A percentile compares a stretch with the other conserved stretches of the same genome.
Evolutionary conservation across 2,888 invertebrate genomes (phyloP).

Genomic region (Eugnorisma glareosa): DNA sequence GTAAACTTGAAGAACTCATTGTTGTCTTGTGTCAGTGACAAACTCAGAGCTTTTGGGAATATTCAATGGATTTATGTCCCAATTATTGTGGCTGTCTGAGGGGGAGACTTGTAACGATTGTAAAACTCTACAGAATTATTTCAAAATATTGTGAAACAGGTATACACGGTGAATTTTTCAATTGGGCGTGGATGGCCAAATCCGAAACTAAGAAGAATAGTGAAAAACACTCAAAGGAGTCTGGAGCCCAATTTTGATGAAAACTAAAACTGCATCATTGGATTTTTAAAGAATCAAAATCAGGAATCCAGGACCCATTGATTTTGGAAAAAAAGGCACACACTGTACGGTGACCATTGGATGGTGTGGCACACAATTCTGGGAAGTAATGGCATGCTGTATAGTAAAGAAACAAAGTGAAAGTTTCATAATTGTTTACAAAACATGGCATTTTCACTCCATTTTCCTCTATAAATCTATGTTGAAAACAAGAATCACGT

Average conservation of each 20-base stretch:
- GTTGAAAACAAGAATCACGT: conserved; percentile 39
- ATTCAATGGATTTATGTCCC: background rate
- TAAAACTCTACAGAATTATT: background rate
- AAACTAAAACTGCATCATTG: too few relatives aligned
- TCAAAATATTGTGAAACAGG: background rate
- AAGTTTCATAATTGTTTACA: background rate
- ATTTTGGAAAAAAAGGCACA: too few relatives aligned
- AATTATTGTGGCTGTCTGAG: background rate
- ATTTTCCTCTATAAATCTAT: conserved; percentile 14
- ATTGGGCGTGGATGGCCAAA: too few relatives aligned
- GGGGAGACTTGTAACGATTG: background rate
- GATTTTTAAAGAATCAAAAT: too few relatives aligned
- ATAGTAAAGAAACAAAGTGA: background rate
- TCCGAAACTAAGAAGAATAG: too few relatives aligned
- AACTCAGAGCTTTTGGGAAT: conserved; percentile 24
- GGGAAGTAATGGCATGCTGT: too few relatives aligned
- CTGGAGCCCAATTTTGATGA: too few relatives aligned
- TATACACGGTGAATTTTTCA: too few relatives aligned
- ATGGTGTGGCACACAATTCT: too few relatives aligned
- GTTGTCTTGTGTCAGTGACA: conserved; percentile 16
- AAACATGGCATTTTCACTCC: conserved; percentile 14
- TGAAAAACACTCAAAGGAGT: too few relatives aligned
- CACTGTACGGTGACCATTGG: too few relatives aligned
- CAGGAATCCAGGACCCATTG: too few relatives aligned
- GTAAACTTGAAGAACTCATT: conserved; percentile 23